A percentile compares a stretch with the other conserved stretches of the same genome.
Evolutionary conservation across 1,140 invertebrate species (phyloP).

Genomic region (Phenacoccus solenopsis): DNA sequence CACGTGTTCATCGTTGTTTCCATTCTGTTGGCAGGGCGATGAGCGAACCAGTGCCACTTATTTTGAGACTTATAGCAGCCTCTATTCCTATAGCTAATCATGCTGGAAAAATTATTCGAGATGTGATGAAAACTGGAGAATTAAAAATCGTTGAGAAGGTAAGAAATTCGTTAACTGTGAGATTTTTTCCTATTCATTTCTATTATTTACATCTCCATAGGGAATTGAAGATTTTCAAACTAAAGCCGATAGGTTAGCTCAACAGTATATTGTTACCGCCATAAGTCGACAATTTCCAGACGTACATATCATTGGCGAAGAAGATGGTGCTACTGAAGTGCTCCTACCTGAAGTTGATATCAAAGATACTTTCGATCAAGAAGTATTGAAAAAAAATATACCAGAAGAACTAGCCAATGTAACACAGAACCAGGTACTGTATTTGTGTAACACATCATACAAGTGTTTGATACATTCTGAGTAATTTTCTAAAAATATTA

Average conservation of each 20-base stretch:
- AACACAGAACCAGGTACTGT: slow-evolving; percentile 39
- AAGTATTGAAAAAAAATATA: slow-evolving; percentile 54
- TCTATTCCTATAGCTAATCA: slow-evolving; percentile 63
- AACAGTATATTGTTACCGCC: slow-evolving; percentile 80
- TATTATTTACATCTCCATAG: not conserved
- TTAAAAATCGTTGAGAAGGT: slow-evolving; percentile 85
- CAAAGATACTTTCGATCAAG: slow-evolving; percentile 46
- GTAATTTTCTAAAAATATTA: not conserved
- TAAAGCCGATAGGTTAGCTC: slow-evolving; percentile 88
- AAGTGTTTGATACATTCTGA: not conserved
- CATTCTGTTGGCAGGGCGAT: not conserved
- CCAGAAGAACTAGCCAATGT: slow-evolving; percentile 52
- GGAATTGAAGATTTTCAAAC: slow-evolving; percentile 80
- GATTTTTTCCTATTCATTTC: not conserved
- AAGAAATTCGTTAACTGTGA: slow-evolving; percentile 21
- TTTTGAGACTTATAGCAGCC: slow-evolving; percentile 53
- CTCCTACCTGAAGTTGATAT: slow-evolving; percentile 50
- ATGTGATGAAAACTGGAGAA: slow-evolving; percentile 76
- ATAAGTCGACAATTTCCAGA: slow-evolving; percentile 70
- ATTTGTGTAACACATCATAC: not conserved
- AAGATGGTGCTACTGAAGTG: slow-evolving; percentile 45
- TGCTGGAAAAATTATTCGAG: slow-evolving; percentile 79
- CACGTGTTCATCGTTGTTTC: not conserved
- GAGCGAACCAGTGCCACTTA: slow-evolving; percentile 35
- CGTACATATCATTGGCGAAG: slow-evolving; percentile 85